phyloP scores from a whole-genome alignment of 2,113 vertebrate genomes.

The Clinocottus analis region DNA sequence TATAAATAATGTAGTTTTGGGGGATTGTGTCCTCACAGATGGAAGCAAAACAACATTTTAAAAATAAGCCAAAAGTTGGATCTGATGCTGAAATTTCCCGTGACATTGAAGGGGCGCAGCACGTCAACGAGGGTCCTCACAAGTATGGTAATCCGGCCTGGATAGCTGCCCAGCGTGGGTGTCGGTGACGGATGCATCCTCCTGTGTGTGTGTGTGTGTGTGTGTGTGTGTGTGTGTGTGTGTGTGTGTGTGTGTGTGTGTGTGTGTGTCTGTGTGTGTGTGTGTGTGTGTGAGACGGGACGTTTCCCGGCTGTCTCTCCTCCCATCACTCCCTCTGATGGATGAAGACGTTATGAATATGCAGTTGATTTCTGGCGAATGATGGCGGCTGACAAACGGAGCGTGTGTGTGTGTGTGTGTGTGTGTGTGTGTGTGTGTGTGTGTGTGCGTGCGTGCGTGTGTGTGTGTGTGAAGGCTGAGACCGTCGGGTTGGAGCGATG shows the following conservation, averaged over 20 bases:
- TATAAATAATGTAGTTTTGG: no score
- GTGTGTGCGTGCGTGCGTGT: no score
- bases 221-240: conserved; percentile 4
- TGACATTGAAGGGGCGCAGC: not conserved
- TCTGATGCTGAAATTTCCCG: no score
- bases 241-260: not conserved
- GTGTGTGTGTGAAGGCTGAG: not conserved
- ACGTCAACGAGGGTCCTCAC: not conserved
- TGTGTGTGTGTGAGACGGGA: conserved; percentile 6
- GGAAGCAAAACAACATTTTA: no score
- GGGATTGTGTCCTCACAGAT: no score
- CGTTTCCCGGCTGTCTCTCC: conserved; percentile 16
- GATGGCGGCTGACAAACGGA: conserved; percentile 46
- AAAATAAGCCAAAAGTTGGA: no score
- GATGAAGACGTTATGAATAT: conserved; percentile 59
- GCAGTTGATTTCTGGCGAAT: conserved; percentile 34
- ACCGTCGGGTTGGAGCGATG: conserved; percentile 20
- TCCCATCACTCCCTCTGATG: conserved; percentile 42
- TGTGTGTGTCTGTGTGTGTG: not conserved
- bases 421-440: no score
- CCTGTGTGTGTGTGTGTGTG: not conserved
- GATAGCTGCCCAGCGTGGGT: conserved; percentile 1
- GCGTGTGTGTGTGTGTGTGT: not conserved
- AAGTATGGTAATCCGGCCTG: not conserved
- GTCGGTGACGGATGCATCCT: no score